Evolutionary conservation across 1,140 invertebrate species (phyloP), one percentile per base, ranked within the genome.

Genomic region (Carposina sasakii): DNA sequence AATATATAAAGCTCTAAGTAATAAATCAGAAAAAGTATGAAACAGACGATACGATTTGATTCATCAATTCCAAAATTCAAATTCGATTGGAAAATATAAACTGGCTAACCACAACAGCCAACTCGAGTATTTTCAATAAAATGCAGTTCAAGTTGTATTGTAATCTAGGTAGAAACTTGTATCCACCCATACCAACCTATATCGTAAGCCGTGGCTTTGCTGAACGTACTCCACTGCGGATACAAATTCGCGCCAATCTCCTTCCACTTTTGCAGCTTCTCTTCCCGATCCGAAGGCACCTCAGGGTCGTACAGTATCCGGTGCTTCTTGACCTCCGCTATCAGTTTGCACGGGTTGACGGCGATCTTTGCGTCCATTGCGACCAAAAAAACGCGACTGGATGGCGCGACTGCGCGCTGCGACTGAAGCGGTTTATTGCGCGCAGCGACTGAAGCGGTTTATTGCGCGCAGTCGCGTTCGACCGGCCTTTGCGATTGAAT

Each of bases 261-360:
- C 60, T 77, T 77, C 79, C 79, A 83, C 22, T 75, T 41, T 16
- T 57, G 53, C 21, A 83, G 48, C 40, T 74, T 77, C 43, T 73
- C 74, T 13, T 71, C 67, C 6, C 73, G 53, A 23, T 83, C 76
- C 1, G 55, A 53, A 0, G 68, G 66, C 17, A 63, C 62, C 1
- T 68, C 64, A n/a, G 64, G 22, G 4, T 62, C 65, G 54, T 74
- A 83, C 34, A 83, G 39, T 0, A 56, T 69, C 0, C 75, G 76
- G n/a, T 76, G 60, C 24, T 67, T 71, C 48, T 74, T 67, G 24
- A 83, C 61, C 53, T 81, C 75, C 21, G 71, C 72, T n/a, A 82
- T 82, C 41, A 82, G 43, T 9, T 54, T 69, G 39, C 52, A 63
- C 60, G 40, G 49, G 49, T 44, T 43, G 42, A 17, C 39, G 37